Evolutionary conservation across 2,797 vertebrate genomes (phyloP).

Genomic region (Microctenopoma stevenorrisi): DNA sequence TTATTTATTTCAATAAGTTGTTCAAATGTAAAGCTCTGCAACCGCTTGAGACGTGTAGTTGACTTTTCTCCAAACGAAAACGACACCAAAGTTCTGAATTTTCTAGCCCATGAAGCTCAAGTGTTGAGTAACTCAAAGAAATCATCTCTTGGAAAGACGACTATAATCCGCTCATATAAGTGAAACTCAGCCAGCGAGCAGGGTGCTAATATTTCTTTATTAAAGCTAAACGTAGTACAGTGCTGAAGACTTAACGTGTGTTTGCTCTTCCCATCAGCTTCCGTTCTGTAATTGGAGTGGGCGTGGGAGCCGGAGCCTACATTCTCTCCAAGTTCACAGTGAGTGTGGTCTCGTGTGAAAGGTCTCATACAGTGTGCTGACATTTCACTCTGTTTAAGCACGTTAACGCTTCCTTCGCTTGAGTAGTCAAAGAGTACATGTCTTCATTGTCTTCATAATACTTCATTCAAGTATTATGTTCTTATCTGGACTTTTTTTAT

Average conservation of each 20-base stretch:
- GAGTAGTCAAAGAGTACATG: too few species aligned
- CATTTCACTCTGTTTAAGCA: background rate
- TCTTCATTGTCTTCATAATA: background rate
- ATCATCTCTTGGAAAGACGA: too few species aligned
- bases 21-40: too few species aligned
- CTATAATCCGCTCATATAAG: background rate
- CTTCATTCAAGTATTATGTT: background rate
- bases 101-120: too few species aligned
- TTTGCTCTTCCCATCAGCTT: conserved; percentile 79
- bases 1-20: too few species aligned
- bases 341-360: conserved; percentile 60
- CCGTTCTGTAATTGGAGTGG: conserved; percentile 90
- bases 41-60: too few species aligned
- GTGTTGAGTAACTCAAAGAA: too few species aligned
- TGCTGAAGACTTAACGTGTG: background rate
- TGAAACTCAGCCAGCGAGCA: background rate
- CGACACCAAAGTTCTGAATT: too few species aligned
- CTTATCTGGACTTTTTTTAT: too few species aligned
- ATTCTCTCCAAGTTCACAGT: conserved; percentile 90
- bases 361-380: background rate
- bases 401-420: background rate
- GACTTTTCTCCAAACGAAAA: too few species aligned
- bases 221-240: too few species aligned
- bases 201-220: too few species aligned
- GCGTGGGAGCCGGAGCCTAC: conserved; percentile 91